Evolutionary conservation across 1,140 invertebrate species (phyloP).

Genomic region (Hydropsyche tenuis): DNA sequence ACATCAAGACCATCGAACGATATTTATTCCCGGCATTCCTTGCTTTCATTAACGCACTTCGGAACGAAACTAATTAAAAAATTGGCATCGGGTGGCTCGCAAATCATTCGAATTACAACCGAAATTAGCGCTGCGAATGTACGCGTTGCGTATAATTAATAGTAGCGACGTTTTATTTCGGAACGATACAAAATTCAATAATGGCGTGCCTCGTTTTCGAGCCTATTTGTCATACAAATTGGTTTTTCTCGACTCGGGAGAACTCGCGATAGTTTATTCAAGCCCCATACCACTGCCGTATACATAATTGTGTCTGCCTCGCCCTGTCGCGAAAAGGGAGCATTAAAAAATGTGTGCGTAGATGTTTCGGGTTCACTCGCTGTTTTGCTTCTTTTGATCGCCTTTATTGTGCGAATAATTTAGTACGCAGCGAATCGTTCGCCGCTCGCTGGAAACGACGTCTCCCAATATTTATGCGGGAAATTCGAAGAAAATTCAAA

Average conservation of each 20-base stretch:
- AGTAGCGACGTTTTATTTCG: neutral
- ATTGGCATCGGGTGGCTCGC: too few species aligned
- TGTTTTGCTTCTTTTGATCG: slow-evolving; percentile 19
- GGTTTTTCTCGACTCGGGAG: slow-evolving; percentile 8
- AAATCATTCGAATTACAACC: too few species aligned
- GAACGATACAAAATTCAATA: slow-evolving; percentile 13
- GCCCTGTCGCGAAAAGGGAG: neutral
- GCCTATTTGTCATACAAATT: slow-evolving; percentile 13
- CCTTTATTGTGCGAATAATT: slow-evolving; percentile 10
- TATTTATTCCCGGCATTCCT: too few species aligned
- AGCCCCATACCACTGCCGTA: neutral
- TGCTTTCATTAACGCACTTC: too few species aligned
- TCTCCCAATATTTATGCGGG: neutral
- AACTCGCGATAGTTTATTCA: neutral
- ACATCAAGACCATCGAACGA: too few species aligned
- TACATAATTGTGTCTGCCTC: neutral
- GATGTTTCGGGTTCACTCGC: neutral
- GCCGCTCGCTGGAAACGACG: slow-evolving; percentile 2
- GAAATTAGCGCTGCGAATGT: too few species aligned
- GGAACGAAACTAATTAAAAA: too few species aligned
- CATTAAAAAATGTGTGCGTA: neutral
- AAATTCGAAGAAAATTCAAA: neutral
- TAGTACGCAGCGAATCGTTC: neutral
- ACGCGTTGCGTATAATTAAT: too few species aligned
- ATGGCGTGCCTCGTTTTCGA: slow-evolving; percentile 1